Evolutionary conservation across 2,888 invertebrate genomes (phyloP), one percentile per base, ranked within the genome.

Genomic region (Macaria notata): DNA sequence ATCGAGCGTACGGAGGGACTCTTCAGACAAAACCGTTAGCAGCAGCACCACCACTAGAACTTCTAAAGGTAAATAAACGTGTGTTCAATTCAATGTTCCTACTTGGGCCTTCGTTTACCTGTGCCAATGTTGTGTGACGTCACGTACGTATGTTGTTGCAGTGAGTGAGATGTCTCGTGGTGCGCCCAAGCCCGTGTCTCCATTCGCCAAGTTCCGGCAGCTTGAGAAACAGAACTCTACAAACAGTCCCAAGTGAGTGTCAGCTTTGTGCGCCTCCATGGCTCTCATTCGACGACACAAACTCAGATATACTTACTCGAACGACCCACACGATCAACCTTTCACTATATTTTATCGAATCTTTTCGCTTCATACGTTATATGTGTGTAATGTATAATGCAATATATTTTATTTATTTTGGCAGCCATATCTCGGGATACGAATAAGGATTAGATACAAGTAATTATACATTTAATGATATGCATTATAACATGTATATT

Each of bases 131-230:
- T n/a, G 7, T 5, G 36, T 36, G 36, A 8, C 39, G 39, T 6
- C 5, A 8, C 8, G 9, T 9, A 39, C 8, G 8, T 7, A 39
- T n/a, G 39, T n/a, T 54, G n/a, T 56, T 38, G 9, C 88, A 93
- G 94, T 94, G 81, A 92, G 91, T 73, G 92, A 93, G 78, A 92
- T 82, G 80, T 79, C 81, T 59, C 83, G 84, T 72, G 77, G 86
- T 84, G 92, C 84, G 63, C 92, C 84, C 83, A 96, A 94, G 84
- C 94, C 95, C 70, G 93, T 95, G 79, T 97, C 97, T 75, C 96
- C 97, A 65, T 97, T 97, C 90, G 95, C 96, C 80, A 97, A 97
- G 93, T 97, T 97, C 93, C 95, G 95, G 84, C 97, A 97, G 92
- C 94, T 97, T 86, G 97, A 97, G 87, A 95, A 95, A 83, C 96